Conservation (phyloP, 1,140 invertebrate genomes). For the Polypedilum vanderplanki region DNA sequence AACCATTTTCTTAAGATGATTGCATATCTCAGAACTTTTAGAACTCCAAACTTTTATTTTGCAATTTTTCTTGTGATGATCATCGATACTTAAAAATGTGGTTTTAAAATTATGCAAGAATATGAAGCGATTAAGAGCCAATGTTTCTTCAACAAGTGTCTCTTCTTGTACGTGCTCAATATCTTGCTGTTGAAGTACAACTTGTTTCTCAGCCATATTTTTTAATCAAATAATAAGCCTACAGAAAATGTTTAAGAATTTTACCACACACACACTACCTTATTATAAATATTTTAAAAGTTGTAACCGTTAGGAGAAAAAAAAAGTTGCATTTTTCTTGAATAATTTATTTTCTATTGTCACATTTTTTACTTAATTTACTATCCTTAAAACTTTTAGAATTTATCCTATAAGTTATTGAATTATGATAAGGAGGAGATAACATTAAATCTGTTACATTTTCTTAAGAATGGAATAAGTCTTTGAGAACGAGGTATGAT, state of each 20-base stretch:
- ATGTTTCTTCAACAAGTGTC: not conserved
- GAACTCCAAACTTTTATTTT: not conserved
- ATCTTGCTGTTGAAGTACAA: not conserved
- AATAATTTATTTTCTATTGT: no score
- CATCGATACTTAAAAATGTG: not conserved
- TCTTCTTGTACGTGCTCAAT: not conserved
- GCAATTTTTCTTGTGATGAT: not conserved
- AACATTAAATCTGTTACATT: no score
- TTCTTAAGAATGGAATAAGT: no score
- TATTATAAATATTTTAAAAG: not conserved
- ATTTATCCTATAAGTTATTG: no score
- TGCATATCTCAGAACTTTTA: not conserved
- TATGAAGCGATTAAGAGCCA: not conserved
- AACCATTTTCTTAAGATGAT: not conserved
- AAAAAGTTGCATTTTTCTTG: no score
- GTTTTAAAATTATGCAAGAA: not conserved
- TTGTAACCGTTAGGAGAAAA: no score
- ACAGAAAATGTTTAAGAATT: no score
- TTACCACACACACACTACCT: not conserved
- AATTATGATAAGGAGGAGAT: no score
- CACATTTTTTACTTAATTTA: no score
- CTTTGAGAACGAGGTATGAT: no score
- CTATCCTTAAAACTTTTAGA: no score
- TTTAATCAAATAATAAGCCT: not conserved
- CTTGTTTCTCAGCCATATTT: not conserved